These are phyloP conservation scores for Trimorus sp. DNA, from an alignment of 2,888 invertebrate species.

Conservation along the genomic window DNA sequence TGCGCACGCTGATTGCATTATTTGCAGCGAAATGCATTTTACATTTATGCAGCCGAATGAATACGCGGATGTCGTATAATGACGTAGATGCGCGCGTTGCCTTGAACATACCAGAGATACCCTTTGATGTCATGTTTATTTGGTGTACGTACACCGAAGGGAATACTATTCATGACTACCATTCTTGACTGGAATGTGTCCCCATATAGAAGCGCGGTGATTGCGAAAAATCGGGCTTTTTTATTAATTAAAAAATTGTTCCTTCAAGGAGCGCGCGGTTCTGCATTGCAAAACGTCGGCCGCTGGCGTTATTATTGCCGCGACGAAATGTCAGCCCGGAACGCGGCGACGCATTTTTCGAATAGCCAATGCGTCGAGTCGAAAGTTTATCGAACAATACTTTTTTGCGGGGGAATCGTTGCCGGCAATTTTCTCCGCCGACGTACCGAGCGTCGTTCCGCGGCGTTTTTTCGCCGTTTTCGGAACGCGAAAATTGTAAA, in stretches of 20 bases:
- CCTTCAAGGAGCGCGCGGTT: slow-evolving; percentile 26
- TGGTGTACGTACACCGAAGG: slow-evolving; percentile 62
- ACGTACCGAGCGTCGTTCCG: too few species aligned
- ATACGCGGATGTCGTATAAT: slow-evolving; percentile 61
- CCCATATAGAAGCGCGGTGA: slow-evolving; percentile 44
- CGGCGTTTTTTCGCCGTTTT: too few species aligned
- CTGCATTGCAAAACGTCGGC: slow-evolving; percentile 25
- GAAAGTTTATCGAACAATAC: not conserved
- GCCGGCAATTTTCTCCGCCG: too few species aligned
- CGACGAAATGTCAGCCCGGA: slow-evolving; percentile 1
- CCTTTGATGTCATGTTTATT: slow-evolving; percentile 67
- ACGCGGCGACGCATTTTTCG: not conserved
- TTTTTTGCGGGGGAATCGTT: too few species aligned
- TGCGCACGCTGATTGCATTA: slow-evolving; percentile 38
- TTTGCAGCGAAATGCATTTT: slow-evolving; percentile 56
- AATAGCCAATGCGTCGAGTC: not conserved
- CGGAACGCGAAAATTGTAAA: too few species aligned
- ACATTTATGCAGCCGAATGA: slow-evolving; percentile 60
- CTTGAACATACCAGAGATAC: slow-evolving; percentile 66
- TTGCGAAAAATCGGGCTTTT: slow-evolving; percentile 44
- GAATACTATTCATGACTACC: slow-evolving; percentile 64
- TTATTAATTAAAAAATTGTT: slow-evolving; percentile 57
- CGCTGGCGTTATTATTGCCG: slow-evolving; percentile 12
- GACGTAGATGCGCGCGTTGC: slow-evolving; percentile 63
- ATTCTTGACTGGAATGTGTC: slow-evolving; percentile 63